Evolutionary conservation across 2,797 vertebrate genomes (phyloP).

Genomic region (Gila robusta): DNA sequence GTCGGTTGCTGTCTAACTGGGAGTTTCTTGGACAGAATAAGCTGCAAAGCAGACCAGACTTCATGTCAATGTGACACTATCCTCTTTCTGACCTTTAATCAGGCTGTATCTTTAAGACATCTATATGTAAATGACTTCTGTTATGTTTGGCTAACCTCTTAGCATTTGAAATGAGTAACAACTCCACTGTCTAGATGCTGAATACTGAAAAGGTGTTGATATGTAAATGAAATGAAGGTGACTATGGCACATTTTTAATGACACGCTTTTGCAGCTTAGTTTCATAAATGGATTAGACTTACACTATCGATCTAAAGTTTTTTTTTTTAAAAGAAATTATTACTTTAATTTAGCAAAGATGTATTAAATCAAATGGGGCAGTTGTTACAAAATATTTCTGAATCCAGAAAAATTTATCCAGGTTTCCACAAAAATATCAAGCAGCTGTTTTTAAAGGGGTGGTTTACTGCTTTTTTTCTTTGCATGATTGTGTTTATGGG

Average conservation of each 20-base stretch:
- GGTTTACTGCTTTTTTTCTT: no score
- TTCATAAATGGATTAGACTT: background rate
- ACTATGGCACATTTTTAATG: background rate
- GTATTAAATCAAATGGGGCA: background rate
- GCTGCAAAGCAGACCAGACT: background rate
- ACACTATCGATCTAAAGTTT: background rate
- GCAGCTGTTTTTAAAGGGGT: background rate
- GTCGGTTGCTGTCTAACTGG: background rate
- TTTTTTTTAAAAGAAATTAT: background rate
- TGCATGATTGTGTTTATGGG: no score
- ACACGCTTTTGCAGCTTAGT: background rate
- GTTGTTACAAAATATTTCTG: background rate
- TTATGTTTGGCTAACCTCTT: background rate
- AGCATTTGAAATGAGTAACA: background rate
- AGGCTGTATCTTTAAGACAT: background rate
- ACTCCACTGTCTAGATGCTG: background rate
- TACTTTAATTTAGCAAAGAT: background rate
- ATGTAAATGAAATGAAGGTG: background rate
- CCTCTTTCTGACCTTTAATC: background rate
- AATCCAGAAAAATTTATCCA: background rate
- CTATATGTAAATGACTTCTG: conserved; percentile 4
- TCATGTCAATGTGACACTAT: background rate
- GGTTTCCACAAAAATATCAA: background rate
- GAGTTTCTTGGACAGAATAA: background rate
- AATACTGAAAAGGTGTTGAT: conserved; percentile 18